phyloP scores from a whole-genome alignment of 2,113 vertebrate genomes.

The Lota lota region DNA sequence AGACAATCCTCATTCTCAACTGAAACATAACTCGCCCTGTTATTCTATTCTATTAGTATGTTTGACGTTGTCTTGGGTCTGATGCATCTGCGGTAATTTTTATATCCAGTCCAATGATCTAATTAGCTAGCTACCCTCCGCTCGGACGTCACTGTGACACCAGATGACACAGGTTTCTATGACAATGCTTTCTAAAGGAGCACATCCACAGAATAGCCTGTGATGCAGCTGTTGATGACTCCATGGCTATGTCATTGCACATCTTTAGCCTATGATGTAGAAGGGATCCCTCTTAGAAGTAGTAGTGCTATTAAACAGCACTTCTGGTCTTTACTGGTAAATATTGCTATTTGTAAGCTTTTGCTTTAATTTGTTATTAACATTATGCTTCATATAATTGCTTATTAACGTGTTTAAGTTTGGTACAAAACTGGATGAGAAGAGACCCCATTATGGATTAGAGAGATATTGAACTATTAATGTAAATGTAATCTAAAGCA shows the following conservation, averaged over 20 bases:
- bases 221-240: slow-evolving; percentile 24
- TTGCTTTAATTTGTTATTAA: background rate
- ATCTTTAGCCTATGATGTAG: slow-evolving; percentile 25
- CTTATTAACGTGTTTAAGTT: too few species aligned
- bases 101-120: slow-evolving; percentile 46
- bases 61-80: background rate
- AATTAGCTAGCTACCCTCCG: slow-evolving; percentile 25
- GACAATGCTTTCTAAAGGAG: slow-evolving; percentile 19
- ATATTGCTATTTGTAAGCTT: background rate
- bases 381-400: too few species aligned
- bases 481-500: too few species aligned
- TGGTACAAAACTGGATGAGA: too few species aligned
- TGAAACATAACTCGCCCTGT: slow-evolving; percentile 8
- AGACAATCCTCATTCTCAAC: background rate
- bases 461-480: too few species aligned
- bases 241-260: slow-evolving; percentile 40
- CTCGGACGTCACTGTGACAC: slow-evolving; percentile 45
- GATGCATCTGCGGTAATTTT: slow-evolving; percentile 25
- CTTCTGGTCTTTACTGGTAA: background rate
- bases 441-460: too few species aligned
- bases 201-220: slow-evolving; percentile 19
- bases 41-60: background rate
- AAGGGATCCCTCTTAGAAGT: slow-evolving; percentile 14
- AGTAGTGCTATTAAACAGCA: background rate
- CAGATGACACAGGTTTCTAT: slow-evolving; percentile 20